Conservation (phyloP, 2,113 vertebrate species). For the Mustelus asterias region DNA sequence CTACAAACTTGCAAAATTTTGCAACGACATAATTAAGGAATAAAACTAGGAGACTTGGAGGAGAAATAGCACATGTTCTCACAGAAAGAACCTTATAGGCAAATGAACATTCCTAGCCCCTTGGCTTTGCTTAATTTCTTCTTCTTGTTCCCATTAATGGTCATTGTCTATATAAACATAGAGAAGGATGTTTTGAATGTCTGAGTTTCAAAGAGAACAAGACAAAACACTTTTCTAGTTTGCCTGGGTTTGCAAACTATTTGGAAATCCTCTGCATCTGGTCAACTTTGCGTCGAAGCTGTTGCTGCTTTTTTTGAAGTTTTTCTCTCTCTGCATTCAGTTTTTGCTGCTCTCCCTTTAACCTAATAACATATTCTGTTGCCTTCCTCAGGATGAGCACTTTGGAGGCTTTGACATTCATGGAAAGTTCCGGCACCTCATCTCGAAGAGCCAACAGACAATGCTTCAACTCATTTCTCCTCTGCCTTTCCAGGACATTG, state of each 20-base stretch:
- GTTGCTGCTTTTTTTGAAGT: conserved; percentile 50
- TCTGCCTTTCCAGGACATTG: conserved; percentile 69
- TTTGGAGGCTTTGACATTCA: conserved; percentile 68
- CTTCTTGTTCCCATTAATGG: background rate
- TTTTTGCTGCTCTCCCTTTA: conserved; percentile 51
- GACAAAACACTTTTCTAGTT: background rate
- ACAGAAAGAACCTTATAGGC: background rate
- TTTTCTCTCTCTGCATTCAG: conserved; percentile 48
- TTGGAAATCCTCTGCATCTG: conserved; percentile 43
- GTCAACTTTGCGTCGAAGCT: conserved; percentile 51
- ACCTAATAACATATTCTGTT: conserved; percentile 55
- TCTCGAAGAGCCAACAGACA: conserved; percentile 63
- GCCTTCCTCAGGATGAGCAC: conserved; percentile 68
- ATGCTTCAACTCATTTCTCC: conserved; percentile 66
- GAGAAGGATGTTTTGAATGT: no score
- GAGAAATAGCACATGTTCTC: background rate
- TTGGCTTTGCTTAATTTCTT: background rate
- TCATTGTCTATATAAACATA: background rate
- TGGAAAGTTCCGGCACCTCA: conserved; percentile 61
- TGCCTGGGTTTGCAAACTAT: background rate
- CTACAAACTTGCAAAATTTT: background rate
- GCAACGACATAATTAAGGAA: background rate
- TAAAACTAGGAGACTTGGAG: background rate
- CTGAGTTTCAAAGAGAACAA: background rate
- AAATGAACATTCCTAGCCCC: background rate